Percentiles rank a stretch among this genome's conserved stretches.
These are phyloP conservation scores for Lepetodrilus schrolli DNA, from an alignment of 2,888 invertebrate species.

Conservation along the genomic window DNA sequence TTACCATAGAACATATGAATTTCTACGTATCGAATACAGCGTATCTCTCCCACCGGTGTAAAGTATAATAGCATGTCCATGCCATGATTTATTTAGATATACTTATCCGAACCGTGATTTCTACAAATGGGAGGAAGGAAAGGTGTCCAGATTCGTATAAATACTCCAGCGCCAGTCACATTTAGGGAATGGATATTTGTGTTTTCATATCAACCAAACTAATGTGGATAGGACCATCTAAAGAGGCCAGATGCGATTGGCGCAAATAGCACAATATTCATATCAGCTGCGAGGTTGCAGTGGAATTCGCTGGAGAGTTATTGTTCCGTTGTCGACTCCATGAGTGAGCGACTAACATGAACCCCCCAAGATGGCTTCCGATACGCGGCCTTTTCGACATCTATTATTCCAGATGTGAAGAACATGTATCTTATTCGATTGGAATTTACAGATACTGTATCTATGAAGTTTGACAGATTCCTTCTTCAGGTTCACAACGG, in stretches of 20 bases:
- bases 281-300: constrained; percentile 16
- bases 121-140: constrained; percentile 1
- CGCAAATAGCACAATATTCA: constrained; percentile 27
- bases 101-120: not conserved
- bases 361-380: constrained; percentile 6
- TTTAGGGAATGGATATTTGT: constrained; percentile 28
- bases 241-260: constrained; percentile 27
- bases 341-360: not conserved
- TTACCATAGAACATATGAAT: not conserved
- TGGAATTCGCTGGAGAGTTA: constrained; percentile 8
- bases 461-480: constrained; percentile 20
- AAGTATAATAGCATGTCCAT: not conserved
- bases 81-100: constrained; percentile 17
- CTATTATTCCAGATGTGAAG: constrained; percentile 22
- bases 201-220: constrained; percentile 17
- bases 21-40: not conserved
- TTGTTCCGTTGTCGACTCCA: constrained; percentile 1
- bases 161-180: constrained; percentile 11
- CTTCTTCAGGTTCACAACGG: constrained; percentile 9
- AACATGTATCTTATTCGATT: constrained; percentile 27
- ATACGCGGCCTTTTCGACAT: constrained; percentile 7
- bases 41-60: not conserved
- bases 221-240: constrained; percentile 21
- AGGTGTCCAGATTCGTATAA: constrained; percentile 13
- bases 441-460: constrained; percentile 24